Conservation (phyloP, 2,797 vertebrate species). For the Coregonus sp. region DNA sequence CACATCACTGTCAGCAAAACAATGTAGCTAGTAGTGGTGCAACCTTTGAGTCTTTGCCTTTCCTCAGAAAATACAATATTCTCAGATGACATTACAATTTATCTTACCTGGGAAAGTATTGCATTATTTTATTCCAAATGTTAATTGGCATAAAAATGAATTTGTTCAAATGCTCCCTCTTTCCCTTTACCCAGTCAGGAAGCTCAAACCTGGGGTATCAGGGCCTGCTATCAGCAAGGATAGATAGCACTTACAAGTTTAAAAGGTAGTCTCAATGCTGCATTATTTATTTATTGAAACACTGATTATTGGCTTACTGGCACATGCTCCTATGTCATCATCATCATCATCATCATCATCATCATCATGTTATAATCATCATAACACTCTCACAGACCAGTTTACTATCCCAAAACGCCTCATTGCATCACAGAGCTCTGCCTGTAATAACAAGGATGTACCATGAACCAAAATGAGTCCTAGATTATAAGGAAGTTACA, state of each 20-base stretch:
- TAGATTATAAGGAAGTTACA: too few relatives aligned
- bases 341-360: background rate
- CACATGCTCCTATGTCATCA: background rate
- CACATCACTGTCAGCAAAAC: too few relatives aligned
- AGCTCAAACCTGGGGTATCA: background rate
- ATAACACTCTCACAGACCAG: background rate
- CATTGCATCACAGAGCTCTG: too few relatives aligned
- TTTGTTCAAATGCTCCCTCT: background rate
- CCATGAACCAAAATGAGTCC: too few relatives aligned
- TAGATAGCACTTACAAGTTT: background rate
- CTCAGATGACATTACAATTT: too few relatives aligned
- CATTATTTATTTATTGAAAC: background rate
- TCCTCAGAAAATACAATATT: too few relatives aligned
- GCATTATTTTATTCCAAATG: too few relatives aligned
- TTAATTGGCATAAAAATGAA: too few relatives aligned
- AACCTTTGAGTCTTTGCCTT: too few relatives aligned
- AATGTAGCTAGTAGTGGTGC: too few relatives aligned
- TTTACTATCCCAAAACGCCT: background rate
- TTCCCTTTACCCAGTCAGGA: background rate
- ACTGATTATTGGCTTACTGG: background rate
- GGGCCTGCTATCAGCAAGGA: background rate
- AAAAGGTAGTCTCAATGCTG: background rate
- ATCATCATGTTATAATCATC: background rate
- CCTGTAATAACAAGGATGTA: too few relatives aligned
- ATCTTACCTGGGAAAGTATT: too few relatives aligned